Conservation (phyloP, 2,888 invertebrate species). For the Lydus trimaculatus region DNA sequence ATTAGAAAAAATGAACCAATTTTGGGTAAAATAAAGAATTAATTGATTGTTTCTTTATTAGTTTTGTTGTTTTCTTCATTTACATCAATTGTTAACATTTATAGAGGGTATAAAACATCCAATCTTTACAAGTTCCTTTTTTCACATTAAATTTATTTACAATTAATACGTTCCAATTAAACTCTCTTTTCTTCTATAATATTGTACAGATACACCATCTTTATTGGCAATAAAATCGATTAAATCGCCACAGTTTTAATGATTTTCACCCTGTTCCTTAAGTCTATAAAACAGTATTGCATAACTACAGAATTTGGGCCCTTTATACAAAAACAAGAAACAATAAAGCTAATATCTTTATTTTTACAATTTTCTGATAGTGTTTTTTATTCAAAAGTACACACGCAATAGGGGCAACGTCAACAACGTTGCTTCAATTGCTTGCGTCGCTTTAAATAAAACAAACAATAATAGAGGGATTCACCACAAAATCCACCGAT, state of each 20-base stretch:
- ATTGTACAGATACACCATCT: conserved; percentile 22
- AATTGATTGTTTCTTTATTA: conserved; percentile 17
- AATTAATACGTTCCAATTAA: conserved; percentile 16
- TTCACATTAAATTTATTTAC: conserved; percentile 38
- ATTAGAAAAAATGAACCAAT: conserved; percentile 39
- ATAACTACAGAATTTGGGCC: background rate
- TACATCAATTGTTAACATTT: conserved; percentile 43
- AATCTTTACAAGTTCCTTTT: conserved; percentile 37
- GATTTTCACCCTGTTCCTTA: conserved; percentile 21
- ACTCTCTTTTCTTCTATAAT: background rate
- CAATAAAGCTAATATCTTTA: background rate
- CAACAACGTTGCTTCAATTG: no score
- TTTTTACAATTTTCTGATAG: no score
- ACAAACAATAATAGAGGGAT: no score
- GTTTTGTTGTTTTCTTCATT: conserved; percentile 25
- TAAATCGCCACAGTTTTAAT: conserved; percentile 19
- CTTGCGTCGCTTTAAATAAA: background rate
- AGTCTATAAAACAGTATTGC: conserved; percentile 6
- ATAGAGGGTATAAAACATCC: conserved; percentile 52
- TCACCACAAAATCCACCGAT: conserved; percentile 23
- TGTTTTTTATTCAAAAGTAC: no score
- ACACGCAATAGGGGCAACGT: no score
- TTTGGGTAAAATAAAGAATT: conserved; percentile 19
- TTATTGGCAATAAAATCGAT: conserved; percentile 4
- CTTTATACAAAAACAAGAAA: background rate